Evolutionary conservation across 92 coral and sea anemone species (phyloP).

Genomic region (Anthopleura xanthogrammica): DNA sequence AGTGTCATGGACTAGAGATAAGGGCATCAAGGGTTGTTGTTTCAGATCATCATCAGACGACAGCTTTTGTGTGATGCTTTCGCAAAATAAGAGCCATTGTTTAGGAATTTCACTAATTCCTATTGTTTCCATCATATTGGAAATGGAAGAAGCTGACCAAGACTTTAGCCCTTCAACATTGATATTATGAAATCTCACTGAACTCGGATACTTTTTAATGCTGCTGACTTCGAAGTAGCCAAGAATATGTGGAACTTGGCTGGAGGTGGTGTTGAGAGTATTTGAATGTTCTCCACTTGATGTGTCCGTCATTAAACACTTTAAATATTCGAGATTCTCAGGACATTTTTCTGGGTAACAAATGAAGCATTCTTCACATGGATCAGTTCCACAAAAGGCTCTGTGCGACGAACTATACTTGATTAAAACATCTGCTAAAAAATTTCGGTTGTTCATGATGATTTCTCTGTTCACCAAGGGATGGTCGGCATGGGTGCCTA

Average conservation of each 20-base stretch:
- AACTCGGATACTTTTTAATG: not conserved
- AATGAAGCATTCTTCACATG: conserved; percentile 12
- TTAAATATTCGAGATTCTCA: not conserved
- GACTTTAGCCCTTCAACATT: conserved; percentile 17
- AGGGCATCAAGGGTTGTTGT: conserved; percentile 22
- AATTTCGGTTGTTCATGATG: not conserved
- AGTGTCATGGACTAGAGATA: not conserved
- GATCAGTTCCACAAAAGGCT: not conserved
- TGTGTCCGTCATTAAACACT: not conserved
- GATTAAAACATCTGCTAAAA: not conserved
- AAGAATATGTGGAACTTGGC: conserved; percentile 39
- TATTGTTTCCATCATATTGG: not conserved
- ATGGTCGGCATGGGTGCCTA: conserved; percentile 41
- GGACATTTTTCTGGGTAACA: conserved; percentile 2
- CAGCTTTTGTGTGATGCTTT: not conserved
- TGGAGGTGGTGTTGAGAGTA: not conserved
- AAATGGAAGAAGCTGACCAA: not conserved
- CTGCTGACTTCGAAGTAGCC: conserved; percentile 42
- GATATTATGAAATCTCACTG: not conserved
- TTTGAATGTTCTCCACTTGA: not conserved
- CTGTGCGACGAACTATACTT: conserved; percentile 21
- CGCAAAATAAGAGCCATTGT: conserved; percentile 20
- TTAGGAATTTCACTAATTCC: too few relatives aligned
- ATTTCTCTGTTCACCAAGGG: not conserved
- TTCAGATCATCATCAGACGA: not conserved